Percentiles rank a stretch among this genome's conserved stretches.
phyloP scores from a whole-genome alignment of 2,888 invertebrate genomes.

The Apomyelois bistriatella region DNA sequence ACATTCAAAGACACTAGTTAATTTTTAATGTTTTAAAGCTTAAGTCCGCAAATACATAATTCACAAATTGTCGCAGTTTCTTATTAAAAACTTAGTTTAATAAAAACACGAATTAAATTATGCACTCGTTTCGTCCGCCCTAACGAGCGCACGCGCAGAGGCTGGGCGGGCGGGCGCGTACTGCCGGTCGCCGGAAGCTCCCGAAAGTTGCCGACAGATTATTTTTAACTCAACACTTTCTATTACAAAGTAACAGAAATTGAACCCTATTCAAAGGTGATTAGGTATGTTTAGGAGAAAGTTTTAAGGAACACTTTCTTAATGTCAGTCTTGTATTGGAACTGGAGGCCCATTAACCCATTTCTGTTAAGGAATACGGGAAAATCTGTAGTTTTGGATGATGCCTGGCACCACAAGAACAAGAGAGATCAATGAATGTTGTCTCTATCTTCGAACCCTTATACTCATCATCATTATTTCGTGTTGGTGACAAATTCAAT shows the following conservation, averaged over 20 bases:
- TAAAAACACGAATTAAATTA: neutral
- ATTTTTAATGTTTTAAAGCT: neutral
- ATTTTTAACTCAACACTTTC: constrained; percentile 66
- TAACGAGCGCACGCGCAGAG: constrained; percentile 48
- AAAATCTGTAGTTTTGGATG: neutral
- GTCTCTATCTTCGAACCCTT: too few species aligned
- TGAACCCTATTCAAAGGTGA: constrained; percentile 24
- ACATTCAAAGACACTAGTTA: neutral
- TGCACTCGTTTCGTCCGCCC: constrained; percentile 43
- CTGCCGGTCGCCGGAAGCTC: constrained; percentile 50
- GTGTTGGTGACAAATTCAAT: too few species aligned
- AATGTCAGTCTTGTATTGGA: constrained; percentile 49
- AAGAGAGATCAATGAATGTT: neutral
- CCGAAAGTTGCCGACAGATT: constrained; percentile 60
- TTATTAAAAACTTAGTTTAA: too few species aligned
- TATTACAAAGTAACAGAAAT: constrained; percentile 26
- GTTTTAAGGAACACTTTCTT: constrained; percentile 42
- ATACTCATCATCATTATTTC: too few species aligned
- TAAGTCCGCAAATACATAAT: neutral
- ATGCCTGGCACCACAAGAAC: neutral
- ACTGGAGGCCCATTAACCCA: constrained; percentile 66
- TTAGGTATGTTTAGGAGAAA: constrained; percentile 24
- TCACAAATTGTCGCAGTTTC: too few species aligned
- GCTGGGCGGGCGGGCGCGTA: constrained; percentile 67
- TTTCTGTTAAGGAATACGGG: constrained; percentile 46